Evolutionary conservation across 2,888 invertebrate genomes (phyloP).

Genomic region (Ormyrus nitidulus): DNA sequence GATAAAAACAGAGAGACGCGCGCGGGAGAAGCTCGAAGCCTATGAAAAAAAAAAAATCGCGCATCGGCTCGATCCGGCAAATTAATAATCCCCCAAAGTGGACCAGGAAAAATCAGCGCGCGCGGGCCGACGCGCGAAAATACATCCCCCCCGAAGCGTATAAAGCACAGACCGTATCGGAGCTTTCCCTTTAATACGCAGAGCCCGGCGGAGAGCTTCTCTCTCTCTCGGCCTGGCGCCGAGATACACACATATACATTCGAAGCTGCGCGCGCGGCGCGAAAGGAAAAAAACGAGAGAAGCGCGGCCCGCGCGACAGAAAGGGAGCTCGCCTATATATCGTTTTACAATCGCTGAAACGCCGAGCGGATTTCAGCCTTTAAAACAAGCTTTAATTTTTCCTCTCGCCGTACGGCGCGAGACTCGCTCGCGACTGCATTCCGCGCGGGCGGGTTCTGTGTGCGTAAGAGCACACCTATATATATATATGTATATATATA

Average conservation of each 20-base stretch:
- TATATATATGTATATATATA: neutral
- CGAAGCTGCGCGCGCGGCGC: no score
- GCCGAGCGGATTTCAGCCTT: slow-evolving; percentile 33
- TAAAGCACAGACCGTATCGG: slow-evolving; percentile 4
- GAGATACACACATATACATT: no score
- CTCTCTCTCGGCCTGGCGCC: no score
- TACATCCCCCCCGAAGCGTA: slow-evolving; percentile 10
- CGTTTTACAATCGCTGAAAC: slow-evolving; percentile 50
- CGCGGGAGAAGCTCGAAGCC: neutral
- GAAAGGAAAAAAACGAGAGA: neutral
- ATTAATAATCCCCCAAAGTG: slow-evolving; percentile 53
- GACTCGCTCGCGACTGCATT: slow-evolving; percentile 48
- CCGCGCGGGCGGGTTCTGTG: slow-evolving; percentile 39
- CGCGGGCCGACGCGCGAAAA: slow-evolving; percentile 7
- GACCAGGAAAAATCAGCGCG: slow-evolving; percentile 50
- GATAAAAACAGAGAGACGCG: neutral
- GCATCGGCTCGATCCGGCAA: neutral
- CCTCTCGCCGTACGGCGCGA: slow-evolving; percentile 11
- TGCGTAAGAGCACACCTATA: neutral
- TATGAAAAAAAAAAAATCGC: neutral
- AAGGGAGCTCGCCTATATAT: slow-evolving; percentile 11
- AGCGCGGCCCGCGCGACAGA: neutral
- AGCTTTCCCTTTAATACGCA: slow-evolving; percentile 47
- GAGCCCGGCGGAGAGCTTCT: neutral
- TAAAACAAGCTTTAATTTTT: slow-evolving; percentile 53